Evolutionary conservation across 2,888 invertebrate genomes (phyloP).

Genomic region (Maniola hyperantus): DNA sequence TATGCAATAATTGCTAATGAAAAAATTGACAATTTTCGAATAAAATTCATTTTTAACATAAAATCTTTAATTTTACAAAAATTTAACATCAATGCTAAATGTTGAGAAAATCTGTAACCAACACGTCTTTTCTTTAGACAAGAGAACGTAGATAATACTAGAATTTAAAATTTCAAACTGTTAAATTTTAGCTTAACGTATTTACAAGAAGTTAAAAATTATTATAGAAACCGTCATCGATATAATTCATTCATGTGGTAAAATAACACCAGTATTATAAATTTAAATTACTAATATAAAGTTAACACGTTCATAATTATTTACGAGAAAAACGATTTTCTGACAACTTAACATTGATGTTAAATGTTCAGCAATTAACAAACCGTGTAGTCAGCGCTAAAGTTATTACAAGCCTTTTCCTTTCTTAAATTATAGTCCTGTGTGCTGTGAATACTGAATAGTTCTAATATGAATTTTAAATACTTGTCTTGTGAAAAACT

Average conservation of each 20-base stretch:
- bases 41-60: no score
- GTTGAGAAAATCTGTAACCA: neutral
- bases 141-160: neutral
- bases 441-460: constrained; percentile 59
- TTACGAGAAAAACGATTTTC: neutral
- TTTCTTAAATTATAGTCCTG: constrained; percentile 68
- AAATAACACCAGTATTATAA: no score
- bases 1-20: neutral
- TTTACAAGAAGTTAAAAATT: neutral
- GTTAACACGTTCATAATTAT: no score
- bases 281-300: no score
- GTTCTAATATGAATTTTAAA: constrained; percentile 73
- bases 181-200: neutral
- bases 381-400: neutral
- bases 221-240: neutral
- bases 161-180: neutral
- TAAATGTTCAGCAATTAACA: neutral
- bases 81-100: constrained; percentile 2
- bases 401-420: constrained; percentile 43
- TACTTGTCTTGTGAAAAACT: no score
- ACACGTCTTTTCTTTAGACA: neutral
- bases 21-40: no score
- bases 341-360: constrained; percentile 2
- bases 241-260: no score
- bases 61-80: no score